Evolutionary conservation across 2,888 invertebrate genomes (phyloP).

Genomic region (Stenichneumon culpator): DNA sequence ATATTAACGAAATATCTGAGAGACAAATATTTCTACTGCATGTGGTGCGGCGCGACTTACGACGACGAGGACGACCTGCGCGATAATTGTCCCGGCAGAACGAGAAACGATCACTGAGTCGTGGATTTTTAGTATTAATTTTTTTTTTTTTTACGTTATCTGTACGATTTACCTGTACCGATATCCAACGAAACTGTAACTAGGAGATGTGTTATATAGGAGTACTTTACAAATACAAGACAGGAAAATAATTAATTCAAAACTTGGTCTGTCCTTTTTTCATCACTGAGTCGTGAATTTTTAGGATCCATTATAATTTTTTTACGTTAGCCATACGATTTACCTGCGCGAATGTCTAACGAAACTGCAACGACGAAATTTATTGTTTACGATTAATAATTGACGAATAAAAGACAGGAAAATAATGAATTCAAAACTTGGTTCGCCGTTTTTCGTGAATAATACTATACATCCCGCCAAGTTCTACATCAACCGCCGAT

Average conservation of each 20-base stretch:
- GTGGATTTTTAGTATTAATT: not conserved
- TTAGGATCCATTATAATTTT: not conserved
- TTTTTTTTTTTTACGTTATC: not conserved
- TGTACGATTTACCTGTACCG: conserved; percentile 1
- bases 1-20: conserved; percentile 89
- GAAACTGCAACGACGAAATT: not conserved
- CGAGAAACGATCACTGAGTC: conserved; percentile 88
- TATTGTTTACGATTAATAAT: not conserved
- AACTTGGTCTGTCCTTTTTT: not conserved
- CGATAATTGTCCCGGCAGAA: conserved; percentile 89
- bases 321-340: conserved; percentile 3
- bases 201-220: not conserved
- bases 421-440: conserved; percentile 12
- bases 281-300: conserved; percentile 85
- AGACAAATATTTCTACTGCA: conserved; percentile 90
- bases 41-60: conserved; percentile 92
- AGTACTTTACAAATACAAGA: not conserved
- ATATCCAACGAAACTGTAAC: not conserved
- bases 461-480: not conserved
- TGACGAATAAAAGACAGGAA: not conserved
- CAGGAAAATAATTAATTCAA: too few relatives aligned
- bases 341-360: not conserved
- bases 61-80: conserved; percentile 88
- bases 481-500: conserved; percentile 1
- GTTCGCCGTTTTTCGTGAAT: conserved; percentile 31